phyloP scores from a whole-genome alignment of 2,113 vertebrate species.

The Eublepharis macularius region DNA sequence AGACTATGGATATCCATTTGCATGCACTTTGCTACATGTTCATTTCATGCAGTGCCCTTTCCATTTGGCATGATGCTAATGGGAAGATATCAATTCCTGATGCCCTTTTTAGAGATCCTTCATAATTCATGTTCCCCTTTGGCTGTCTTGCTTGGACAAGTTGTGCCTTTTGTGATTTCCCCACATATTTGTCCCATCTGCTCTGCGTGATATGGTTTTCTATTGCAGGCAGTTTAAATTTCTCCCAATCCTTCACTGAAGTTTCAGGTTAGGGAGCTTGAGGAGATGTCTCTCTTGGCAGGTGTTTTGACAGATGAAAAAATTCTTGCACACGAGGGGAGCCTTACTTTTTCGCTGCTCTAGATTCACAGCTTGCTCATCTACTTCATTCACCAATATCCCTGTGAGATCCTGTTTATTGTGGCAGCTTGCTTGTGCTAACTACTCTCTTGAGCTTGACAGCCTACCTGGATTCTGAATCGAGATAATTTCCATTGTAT shows the following conservation, averaged over 20 bases:
- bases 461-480: slow-evolving; percentile 9
- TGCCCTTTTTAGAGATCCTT: neutral
- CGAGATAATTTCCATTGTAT: slow-evolving; percentile 12
- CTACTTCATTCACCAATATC: slow-evolving; percentile 24
- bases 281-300: neutral
- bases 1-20: no score
- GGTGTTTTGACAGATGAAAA: neutral
- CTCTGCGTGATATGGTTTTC: neutral
- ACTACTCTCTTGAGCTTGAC: slow-evolving; percentile 15
- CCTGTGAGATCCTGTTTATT: slow-evolving; percentile 14
- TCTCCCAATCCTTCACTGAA: neutral
- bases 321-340: neutral
- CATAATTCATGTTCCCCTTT: neutral
- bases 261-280: neutral
- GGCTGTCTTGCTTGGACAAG: accelerated
- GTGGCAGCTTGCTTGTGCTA: slow-evolving; percentile 1
- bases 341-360: neutral
- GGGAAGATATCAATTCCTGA: neutral
- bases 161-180: neutral
- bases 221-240: neutral
- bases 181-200: neutral
- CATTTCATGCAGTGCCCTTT: neutral
- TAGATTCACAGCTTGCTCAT: neutral
- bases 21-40: neutral
- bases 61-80: neutral